Percentiles rank a stretch among this genome's conserved stretches.
These are phyloP conservation scores for Drosophila infuscata DNA, from an alignment of 2,888 invertebrate species.

Conservation along the genomic window DNA sequence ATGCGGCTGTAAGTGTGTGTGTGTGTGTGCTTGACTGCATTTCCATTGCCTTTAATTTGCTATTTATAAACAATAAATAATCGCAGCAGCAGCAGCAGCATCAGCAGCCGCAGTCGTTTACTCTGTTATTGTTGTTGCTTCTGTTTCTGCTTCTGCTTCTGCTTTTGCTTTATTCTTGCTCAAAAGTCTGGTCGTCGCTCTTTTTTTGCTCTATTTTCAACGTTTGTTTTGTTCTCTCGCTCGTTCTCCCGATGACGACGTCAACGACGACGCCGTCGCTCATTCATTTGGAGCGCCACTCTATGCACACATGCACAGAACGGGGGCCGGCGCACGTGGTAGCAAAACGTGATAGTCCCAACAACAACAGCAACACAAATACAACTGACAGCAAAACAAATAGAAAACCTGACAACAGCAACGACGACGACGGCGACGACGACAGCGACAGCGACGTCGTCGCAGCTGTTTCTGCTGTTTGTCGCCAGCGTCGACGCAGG, in stretches of 20 bases:
- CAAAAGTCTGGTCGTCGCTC: constrained; percentile 15
- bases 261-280: constrained; percentile 22
- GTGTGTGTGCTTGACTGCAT: constrained; percentile 41
- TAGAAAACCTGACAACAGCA: constrained; percentile 73
- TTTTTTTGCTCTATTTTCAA: constrained; percentile 21
- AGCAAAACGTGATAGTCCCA: constrained; percentile 82
- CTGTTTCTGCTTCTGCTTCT: constrained; percentile 11
- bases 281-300: constrained; percentile 58
- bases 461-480: constrained; percentile 35
- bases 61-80: constrained; percentile 48
- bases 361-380: constrained; percentile 64
- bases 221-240: constrained; percentile 51
- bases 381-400: constrained; percentile 75
- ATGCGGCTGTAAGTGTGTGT: constrained; percentile 22
- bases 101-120: constrained; percentile 3
- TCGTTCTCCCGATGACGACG: constrained; percentile 2
- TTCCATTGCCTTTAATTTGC: constrained; percentile 45
- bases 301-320: constrained; percentile 45
- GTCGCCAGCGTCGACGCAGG: constrained; percentile 27
- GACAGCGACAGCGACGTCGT: constrained; percentile 14
- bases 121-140: constrained; percentile 13
- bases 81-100: constrained; percentile 2
- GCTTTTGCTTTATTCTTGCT: constrained; percentile 10
- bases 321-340: constrained; percentile 82
- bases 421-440: constrained; percentile 14